Evolutionary conservation across 1,140 invertebrate genomes (phyloP).

Genomic region (Eurosta solidaginis): DNA sequence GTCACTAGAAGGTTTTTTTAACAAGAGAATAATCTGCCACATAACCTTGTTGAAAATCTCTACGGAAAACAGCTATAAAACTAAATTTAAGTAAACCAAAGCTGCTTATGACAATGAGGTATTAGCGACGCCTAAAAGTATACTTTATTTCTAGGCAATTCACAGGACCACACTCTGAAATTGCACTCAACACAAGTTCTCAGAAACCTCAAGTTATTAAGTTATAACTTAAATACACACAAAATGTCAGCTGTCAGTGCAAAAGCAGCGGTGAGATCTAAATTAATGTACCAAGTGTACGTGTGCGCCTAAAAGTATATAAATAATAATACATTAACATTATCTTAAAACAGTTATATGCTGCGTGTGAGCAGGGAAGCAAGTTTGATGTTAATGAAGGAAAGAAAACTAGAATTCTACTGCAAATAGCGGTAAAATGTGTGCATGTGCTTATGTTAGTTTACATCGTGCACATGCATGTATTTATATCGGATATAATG

Average conservation of each 20-base stretch:
- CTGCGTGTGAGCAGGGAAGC: background rate
- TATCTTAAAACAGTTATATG: constrained; percentile 9
- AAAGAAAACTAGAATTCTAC: background rate
- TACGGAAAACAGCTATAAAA: no score
- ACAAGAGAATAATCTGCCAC: no score
- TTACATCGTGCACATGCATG: background rate
- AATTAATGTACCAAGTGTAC: no score
- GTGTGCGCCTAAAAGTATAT: constrained; percentile 2
- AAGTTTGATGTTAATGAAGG: background rate
- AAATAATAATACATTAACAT: background rate
- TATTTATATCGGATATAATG: background rate
- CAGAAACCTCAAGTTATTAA: background rate
- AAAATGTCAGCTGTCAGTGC: constrained; percentile 14
- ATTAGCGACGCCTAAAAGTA: background rate
- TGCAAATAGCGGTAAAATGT: background rate
- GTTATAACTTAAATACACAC: background rate
- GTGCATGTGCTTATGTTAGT: background rate
- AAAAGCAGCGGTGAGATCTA: background rate
- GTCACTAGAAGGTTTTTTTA: no score
- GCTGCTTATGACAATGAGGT: no score
- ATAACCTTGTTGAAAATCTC: no score
- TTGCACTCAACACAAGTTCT: background rate
- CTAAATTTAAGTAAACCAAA: no score
- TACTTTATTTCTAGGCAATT: background rate
- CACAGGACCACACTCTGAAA: background rate